A percentile compares a stretch with the other conserved stretches of the same genome.
Conservation (phyloP, 2,113 vertebrate genomes). For the Eubucco bourcierii region DNA sequence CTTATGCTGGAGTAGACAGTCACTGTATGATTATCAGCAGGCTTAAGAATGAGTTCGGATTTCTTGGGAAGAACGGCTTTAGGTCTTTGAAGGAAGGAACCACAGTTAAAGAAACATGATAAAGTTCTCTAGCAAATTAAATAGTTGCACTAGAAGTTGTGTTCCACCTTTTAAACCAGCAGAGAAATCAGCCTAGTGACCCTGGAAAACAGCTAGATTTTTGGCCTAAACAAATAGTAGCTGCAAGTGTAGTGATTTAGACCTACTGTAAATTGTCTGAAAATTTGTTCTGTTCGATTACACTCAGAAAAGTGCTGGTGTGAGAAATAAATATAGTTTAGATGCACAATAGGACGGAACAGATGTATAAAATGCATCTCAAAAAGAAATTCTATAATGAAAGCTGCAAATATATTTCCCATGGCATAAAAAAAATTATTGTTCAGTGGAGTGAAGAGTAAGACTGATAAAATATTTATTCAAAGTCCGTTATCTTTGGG, state of each 20-base stretch:
- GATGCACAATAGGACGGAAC: neutral
- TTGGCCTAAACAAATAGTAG: neutral
- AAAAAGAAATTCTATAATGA: neutral
- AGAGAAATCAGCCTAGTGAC: neutral
- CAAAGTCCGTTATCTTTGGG: neutral
- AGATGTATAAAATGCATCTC: neutral
- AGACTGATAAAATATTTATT: slow-evolving; percentile 47
- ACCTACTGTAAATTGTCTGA: neutral
- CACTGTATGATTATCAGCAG: neutral
- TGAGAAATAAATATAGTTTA: neutral
- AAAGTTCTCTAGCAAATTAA: neutral
- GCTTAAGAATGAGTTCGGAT: neutral
- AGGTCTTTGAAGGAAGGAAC: neutral
- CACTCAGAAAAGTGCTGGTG: neutral
- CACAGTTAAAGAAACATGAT: neutral
- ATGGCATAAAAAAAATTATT: neutral
- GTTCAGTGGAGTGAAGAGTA: slow-evolving; percentile 26
- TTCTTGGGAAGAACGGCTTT: neutral
- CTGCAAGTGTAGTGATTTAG: neutral
- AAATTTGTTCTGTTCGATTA: neutral
- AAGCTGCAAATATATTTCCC: slow-evolving; percentile 20
- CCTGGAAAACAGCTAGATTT: neutral
- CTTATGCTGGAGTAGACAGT: neutral
- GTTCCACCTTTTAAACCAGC: neutral
- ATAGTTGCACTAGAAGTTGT: neutral